Evolutionary conservation across 2,113 vertebrate genomes (phyloP).

Genomic region (Pachyramphus minor): DNA sequence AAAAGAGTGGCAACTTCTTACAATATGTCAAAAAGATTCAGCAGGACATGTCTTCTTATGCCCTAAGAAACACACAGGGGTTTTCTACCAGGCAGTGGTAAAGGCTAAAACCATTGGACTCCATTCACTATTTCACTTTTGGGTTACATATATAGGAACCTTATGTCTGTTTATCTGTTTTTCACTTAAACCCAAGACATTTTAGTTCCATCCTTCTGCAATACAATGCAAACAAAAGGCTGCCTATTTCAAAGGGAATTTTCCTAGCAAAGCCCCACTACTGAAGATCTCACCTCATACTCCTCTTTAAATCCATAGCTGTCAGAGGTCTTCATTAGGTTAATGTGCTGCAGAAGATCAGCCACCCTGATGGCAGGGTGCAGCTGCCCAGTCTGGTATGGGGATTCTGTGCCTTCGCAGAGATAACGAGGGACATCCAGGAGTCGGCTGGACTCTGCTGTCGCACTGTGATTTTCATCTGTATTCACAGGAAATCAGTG

Average conservation of each 20-base stretch:
- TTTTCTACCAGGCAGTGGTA: neutral
- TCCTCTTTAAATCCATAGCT: constrained; percentile 99
- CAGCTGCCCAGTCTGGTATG: constrained; percentile 96
- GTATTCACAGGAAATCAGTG: constrained; percentile 42
- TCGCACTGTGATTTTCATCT: constrained; percentile 92
- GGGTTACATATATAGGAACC: neutral
- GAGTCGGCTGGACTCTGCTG: constrained; percentile 90
- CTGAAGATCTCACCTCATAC: constrained; percentile 86
- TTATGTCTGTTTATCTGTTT: neutral
- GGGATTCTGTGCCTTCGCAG: constrained; percentile 95
- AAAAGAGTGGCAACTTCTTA: neutral
- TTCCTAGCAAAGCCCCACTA: neutral
- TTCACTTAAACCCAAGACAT: neutral
- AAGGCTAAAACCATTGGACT: neutral
- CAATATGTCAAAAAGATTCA: neutral
- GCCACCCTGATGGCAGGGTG: constrained; percentile 97
- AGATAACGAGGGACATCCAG: constrained; percentile 95
- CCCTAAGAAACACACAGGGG: neutral
- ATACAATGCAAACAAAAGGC: neutral
- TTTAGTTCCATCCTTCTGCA: neutral
- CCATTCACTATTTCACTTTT: neutral
- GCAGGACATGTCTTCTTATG: neutral
- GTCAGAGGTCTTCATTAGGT: constrained; percentile 99
- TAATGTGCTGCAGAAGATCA: constrained; percentile 96
- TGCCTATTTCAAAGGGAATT: neutral